Conservation (phyloP, 2,113 vertebrate genomes). For the Tachuris rubrigastra region DNA sequence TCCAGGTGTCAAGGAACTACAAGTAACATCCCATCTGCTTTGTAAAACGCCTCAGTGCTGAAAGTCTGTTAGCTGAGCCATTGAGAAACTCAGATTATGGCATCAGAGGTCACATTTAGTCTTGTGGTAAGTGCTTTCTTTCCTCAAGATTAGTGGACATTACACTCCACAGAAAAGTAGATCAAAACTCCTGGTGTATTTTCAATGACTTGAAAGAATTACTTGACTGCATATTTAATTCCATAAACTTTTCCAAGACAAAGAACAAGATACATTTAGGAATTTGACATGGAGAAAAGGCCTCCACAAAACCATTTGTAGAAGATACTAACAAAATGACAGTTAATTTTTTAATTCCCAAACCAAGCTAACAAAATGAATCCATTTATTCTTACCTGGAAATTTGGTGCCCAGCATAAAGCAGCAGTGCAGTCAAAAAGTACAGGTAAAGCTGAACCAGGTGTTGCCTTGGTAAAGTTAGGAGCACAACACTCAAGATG, state of each 20-base stretch:
- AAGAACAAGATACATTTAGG: not conserved
- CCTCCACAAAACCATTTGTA: not conserved
- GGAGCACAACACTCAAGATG: constrained; percentile 92
- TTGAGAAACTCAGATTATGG: not conserved
- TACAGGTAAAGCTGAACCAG: constrained; percentile 96
- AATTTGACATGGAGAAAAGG: not conserved
- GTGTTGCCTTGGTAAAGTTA: constrained; percentile 95
- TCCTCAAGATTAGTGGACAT: not conserved
- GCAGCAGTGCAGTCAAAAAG: constrained; percentile 90
- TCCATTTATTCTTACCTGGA: constrained; percentile 83
- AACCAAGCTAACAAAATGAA: not conserved
- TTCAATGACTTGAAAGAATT: not conserved
- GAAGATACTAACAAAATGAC: not conserved
- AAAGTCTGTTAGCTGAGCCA: not conserved
- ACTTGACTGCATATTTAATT: not conserved
- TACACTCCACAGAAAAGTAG: not conserved
- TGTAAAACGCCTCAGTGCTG: not conserved
- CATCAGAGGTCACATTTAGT: not conserved
- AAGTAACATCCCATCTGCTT: not conserved
- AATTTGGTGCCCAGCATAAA: constrained; percentile 97
- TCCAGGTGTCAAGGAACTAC: not conserved
- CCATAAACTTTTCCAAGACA: not conserved
- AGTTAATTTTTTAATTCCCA: not conserved
- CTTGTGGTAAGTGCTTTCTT: not conserved
- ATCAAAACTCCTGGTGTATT: not conserved